These are phyloP conservation scores for Myoxocephalus aenaeus DNA, from an alignment of 2,797 vertebrate genomes.

Conservation along the genomic window DNA sequence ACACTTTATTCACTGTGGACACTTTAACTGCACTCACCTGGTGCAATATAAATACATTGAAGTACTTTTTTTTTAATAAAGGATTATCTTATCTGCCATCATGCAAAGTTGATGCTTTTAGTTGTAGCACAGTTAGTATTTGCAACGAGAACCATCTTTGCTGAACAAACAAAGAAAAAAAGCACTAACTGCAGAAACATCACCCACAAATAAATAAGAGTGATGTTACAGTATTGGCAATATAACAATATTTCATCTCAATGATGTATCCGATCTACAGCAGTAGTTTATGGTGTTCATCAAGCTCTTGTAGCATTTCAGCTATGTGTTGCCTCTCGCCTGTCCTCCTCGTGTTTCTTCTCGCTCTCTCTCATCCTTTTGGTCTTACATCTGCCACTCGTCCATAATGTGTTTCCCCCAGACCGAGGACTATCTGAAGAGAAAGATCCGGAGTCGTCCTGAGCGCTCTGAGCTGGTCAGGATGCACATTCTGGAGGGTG, in stretches of 20 bases:
- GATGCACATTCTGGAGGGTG: slow-evolving; percentile 99
- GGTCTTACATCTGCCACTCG: not conserved
- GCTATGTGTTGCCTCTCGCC: not conserved
- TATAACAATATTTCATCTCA: not conserved
- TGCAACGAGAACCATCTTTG: not conserved
- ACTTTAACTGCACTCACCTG: too few relatives aligned
- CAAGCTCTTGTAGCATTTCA: not conserved
- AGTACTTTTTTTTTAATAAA: too few relatives aligned
- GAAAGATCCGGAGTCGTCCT: slow-evolving; percentile 95
- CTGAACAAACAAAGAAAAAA: not conserved
- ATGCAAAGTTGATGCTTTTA: slow-evolving; percentile 1
- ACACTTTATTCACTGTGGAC: too few relatives aligned
- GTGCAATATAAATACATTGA: too few relatives aligned
- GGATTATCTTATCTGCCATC: too few relatives aligned
- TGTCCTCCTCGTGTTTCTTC: not conserved
- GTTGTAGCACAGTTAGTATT: not conserved
- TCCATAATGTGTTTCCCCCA: slow-evolving; percentile 56
- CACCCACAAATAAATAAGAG: not conserved
- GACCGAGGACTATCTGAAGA: slow-evolving; percentile 98
- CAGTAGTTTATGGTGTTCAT: not conserved
- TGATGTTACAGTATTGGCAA: not conserved
- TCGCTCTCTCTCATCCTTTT: not conserved
- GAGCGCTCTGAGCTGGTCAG: slow-evolving; percentile 97
- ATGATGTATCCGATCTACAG: not conserved
- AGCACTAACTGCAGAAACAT: not conserved